Evolutionary conservation across 2,113 vertebrate species (phyloP).

Genomic region (Tympanuchus pallidicinctus): DNA sequence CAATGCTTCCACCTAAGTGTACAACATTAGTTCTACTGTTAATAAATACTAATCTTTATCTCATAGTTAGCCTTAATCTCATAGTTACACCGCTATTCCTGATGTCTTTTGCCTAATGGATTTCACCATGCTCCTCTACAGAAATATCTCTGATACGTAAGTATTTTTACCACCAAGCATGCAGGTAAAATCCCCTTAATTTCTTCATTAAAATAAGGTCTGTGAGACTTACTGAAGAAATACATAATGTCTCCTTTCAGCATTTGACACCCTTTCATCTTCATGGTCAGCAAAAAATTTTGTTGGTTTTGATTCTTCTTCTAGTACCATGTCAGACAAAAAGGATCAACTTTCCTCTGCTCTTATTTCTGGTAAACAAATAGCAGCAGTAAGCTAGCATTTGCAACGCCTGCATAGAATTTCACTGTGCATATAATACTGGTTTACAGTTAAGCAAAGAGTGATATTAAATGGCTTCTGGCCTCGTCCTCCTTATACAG

Average conservation of each 20-base stretch:
- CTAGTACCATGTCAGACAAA: neutral
- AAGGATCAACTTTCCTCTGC: neutral
- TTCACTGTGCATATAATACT: neutral
- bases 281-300: neutral
- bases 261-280: rapidly evolving
- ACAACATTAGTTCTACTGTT: neutral
- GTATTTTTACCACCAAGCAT: neutral
- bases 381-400: neutral
- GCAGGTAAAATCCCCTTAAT: neutral
- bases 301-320: neutral
- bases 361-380: neutral
- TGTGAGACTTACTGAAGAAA: neutral
- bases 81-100: neutral
- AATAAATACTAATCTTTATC: neutral
- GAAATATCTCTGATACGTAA: neutral
- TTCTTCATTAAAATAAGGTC: neutral
- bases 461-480: neutral
- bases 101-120: too few relatives aligned
- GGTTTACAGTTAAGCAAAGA: neutral
- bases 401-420: neutral
- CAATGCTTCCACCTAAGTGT: neutral
- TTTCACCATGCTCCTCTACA: neutral
- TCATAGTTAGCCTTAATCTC: neutral
- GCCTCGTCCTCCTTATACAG: neutral
- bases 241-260: neutral